phyloP scores from a whole-genome alignment of 2,888 invertebrate genomes.

The Eupithecia pulchellata region DNA sequence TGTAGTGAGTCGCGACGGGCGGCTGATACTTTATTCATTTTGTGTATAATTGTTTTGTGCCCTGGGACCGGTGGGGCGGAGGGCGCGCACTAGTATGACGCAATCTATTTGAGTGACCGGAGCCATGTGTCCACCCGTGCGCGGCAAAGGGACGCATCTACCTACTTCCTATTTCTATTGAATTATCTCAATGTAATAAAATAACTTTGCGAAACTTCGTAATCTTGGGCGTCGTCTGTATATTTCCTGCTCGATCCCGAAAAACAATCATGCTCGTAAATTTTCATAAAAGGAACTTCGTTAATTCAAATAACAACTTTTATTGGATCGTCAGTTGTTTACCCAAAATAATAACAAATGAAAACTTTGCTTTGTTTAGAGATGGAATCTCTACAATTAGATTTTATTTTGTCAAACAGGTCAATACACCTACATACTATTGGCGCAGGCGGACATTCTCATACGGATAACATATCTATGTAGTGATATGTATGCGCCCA shows the following conservation, averaged over 20 bases:
- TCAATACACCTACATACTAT: slow-evolving; percentile 23
- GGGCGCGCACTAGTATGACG: slow-evolving; percentile 67
- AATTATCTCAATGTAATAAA: slow-evolving; percentile 65
- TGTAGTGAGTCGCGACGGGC: slow-evolving; percentile 62
- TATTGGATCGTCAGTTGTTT: slow-evolving; percentile 8
- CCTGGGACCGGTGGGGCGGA: slow-evolving; percentile 58
- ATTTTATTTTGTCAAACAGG: slow-evolving; percentile 16
- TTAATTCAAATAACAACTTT: not conserved
- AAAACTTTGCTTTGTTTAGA: not conserved
- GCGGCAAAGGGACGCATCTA: slow-evolving; percentile 53
- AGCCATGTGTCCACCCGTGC: slow-evolving; percentile 64
- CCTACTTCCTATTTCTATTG: slow-evolving; percentile 54
- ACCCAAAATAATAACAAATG: not conserved
- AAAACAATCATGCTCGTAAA: slow-evolving; percentile 33
- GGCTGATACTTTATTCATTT: slow-evolving; percentile 77
- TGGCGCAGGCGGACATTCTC: slow-evolving; percentile 42
- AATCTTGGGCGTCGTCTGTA: slow-evolving; percentile 42
- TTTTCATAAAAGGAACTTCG: slow-evolving; percentile 32
- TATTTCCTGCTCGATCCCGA: slow-evolving; percentile 38
- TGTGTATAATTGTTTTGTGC: slow-evolving; percentile 79
- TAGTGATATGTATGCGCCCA: slow-evolving; percentile 77
- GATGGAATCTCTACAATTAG: not conserved
- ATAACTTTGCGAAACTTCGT: slow-evolving; percentile 50
- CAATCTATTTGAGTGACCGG: slow-evolving; percentile 81
- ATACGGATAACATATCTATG: slow-evolving; percentile 50